Conservation (phyloP, 2,888 invertebrate species). For the Sisyra terminalis region DNA sequence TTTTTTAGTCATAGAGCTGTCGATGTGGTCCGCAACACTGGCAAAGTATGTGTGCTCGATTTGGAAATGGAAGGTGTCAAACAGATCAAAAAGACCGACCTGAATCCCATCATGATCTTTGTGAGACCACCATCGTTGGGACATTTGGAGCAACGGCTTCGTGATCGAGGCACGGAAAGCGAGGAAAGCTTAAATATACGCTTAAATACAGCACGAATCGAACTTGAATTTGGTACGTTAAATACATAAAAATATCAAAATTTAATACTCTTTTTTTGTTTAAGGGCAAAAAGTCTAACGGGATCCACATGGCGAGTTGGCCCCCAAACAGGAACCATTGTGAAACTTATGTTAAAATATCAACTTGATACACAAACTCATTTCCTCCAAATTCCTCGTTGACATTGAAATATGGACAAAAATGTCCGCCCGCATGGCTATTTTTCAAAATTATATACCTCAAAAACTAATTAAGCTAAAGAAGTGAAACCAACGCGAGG, state of each 20-base stretch:
- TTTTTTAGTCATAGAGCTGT: slow-evolving; percentile 67
- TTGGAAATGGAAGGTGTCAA: slow-evolving; percentile 93
- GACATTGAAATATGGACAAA: too few relatives aligned
- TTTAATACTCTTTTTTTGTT: too few relatives aligned
- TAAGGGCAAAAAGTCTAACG: too few relatives aligned
- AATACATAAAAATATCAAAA: neutral
- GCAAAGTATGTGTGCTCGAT: slow-evolving; percentile 76
- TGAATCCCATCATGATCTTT: slow-evolving; percentile 76
- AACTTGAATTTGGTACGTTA: slow-evolving; percentile 62
- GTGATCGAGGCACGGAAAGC: slow-evolving; percentile 75
- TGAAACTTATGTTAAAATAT: too few relatives aligned
- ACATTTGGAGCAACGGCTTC: slow-evolving; percentile 55
- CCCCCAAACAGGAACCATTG: too few relatives aligned
- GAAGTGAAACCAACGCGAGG: too few relatives aligned
- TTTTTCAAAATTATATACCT: too few relatives aligned
- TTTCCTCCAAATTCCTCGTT: too few relatives aligned
- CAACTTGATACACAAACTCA: too few relatives aligned
- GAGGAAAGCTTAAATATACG: slow-evolving; percentile 70
- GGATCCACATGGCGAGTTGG: too few relatives aligned
- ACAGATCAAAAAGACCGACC: slow-evolving; percentile 62
- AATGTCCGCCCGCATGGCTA: too few relatives aligned
- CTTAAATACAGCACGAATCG: slow-evolving; percentile 57
- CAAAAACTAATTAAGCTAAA: too few relatives aligned
- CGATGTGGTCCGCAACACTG: slow-evolving; percentile 56
- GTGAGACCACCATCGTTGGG: slow-evolving; percentile 81